These are phyloP conservation scores for Bos javanicus DNA, from an alignment of 2,113 vertebrate genomes.

Conservation along the genomic window DNA sequence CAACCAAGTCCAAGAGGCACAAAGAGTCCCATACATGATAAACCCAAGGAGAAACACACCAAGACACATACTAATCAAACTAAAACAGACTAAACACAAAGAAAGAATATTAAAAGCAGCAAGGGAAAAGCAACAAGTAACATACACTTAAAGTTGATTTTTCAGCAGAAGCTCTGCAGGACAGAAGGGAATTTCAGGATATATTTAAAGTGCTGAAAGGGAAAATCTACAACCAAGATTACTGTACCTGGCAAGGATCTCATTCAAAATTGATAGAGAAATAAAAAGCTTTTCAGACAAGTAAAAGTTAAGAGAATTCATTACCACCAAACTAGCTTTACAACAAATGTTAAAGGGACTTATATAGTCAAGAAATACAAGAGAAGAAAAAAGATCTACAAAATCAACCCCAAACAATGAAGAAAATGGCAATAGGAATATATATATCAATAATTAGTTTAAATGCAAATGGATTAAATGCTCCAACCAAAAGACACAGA, in stretches of 20 bases:
- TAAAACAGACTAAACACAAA: neutral
- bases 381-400: neutral
- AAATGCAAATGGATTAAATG: neutral
- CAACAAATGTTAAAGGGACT: neutral
- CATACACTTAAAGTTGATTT: neutral
- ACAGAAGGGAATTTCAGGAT: neutral
- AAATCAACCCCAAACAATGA: neutral
- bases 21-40: neutral
- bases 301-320: neutral
- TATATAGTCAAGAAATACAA: neutral
- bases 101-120: neutral
- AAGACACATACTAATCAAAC: neutral
- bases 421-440: neutral
- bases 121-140: neutral
- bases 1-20: neutral
- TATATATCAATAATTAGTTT: no score
- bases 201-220: neutral
- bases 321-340: neutral
- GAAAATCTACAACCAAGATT: neutral
- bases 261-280: neutral
- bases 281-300: neutral
- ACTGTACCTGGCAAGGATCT: neutral
- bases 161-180: neutral
- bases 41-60: neutral
- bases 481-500: neutral